Percentiles rank a stretch among this genome's conserved stretches.
These are phyloP conservation scores for Aproaerema taeniolella DNA, from an alignment of 2,888 invertebrate genomes.

Conservation along the genomic window DNA sequence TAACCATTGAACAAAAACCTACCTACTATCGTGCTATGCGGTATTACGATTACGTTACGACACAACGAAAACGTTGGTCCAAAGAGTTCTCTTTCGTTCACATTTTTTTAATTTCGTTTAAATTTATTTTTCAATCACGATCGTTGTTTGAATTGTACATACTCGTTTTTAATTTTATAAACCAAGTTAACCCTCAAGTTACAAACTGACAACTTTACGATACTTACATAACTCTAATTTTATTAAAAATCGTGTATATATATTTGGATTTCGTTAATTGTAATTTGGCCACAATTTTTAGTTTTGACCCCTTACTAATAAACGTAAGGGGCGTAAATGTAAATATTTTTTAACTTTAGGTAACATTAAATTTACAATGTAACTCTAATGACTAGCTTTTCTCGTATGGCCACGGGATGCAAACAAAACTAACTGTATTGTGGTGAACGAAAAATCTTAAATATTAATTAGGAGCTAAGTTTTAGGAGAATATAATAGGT, in stretches of 20 bases:
- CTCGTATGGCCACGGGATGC: slow-evolving; percentile 67
- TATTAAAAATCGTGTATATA: slow-evolving; percentile 72
- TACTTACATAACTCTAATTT: slow-evolving; percentile 49
- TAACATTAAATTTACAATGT: slow-evolving; percentile 70
- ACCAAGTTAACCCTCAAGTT: slow-evolving; percentile 17
- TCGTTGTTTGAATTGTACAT: too few relatives aligned
- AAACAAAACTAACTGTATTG: slow-evolving; percentile 22
- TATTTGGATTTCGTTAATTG: slow-evolving; percentile 72
- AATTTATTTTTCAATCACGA: too few relatives aligned
- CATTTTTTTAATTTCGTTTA: too few relatives aligned
- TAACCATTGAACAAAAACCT: too few relatives aligned
- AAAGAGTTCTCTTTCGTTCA: too few relatives aligned
- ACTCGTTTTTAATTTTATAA: too few relatives aligned
- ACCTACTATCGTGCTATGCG: too few relatives aligned
- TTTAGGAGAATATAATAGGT: slow-evolving; percentile 24
- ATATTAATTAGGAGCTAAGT: slow-evolving; percentile 19
- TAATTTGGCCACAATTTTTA: slow-evolving; percentile 78
- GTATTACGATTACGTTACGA: too few relatives aligned
- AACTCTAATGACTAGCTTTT: slow-evolving; percentile 74
- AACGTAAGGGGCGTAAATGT: slow-evolving; percentile 61
- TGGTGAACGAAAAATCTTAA: slow-evolving; percentile 31
- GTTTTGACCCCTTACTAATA: slow-evolving; percentile 64
- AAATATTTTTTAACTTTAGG: slow-evolving; percentile 62
- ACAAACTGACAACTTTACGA: slow-evolving; percentile 31
- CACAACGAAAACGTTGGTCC: too few relatives aligned